Evolutionary conservation across 2,113 vertebrate genomes (phyloP).

Genomic region (Bubo scandiacus): DNA sequence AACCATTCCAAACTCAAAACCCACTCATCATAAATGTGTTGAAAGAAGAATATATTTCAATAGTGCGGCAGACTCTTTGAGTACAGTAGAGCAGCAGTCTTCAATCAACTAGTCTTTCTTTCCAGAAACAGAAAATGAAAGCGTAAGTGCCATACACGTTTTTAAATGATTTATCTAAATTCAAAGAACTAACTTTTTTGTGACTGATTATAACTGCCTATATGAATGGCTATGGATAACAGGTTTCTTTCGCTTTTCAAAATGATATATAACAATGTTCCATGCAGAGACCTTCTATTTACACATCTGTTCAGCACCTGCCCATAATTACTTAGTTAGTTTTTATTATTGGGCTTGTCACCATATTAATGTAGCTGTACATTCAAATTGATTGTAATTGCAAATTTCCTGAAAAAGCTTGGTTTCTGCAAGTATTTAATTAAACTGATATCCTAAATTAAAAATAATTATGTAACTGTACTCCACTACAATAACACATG

Average conservation of each 20-base stretch:
- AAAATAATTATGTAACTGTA: conserved; percentile 83
- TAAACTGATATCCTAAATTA: conserved; percentile 78
- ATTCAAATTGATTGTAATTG: conserved; percentile 81
- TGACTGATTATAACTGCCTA: conserved; percentile 27
- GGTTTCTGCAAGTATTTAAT: conserved; percentile 80
- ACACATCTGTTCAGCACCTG: conserved; percentile 74
- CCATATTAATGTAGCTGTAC: conserved; percentile 73
- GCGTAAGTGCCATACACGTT: conserved; percentile 36
- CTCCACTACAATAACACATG: conserved; percentile 71
- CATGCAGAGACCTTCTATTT: conserved; percentile 46
- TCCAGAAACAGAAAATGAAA: conserved; percentile 63
- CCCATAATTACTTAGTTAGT: conserved; percentile 63
- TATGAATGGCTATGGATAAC: conserved; percentile 37
- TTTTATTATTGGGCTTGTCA: conserved; percentile 74
- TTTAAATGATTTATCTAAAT: conserved; percentile 65
- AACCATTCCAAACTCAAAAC: conserved; percentile 64
- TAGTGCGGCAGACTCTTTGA: conserved; percentile 33
- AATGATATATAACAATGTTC: conserved; percentile 55
- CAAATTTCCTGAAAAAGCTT: conserved; percentile 80
- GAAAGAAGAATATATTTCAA: conserved; percentile 70
- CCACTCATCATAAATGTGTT: conserved; percentile 63
- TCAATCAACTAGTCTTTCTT: conserved; percentile 62
- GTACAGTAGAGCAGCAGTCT: conserved; percentile 56
- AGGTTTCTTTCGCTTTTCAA: conserved; percentile 32
- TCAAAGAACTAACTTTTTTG: conserved; percentile 55